phyloP scores from a whole-genome alignment of 2,797 vertebrate genomes.

The Helarctos malayanus region DNA sequence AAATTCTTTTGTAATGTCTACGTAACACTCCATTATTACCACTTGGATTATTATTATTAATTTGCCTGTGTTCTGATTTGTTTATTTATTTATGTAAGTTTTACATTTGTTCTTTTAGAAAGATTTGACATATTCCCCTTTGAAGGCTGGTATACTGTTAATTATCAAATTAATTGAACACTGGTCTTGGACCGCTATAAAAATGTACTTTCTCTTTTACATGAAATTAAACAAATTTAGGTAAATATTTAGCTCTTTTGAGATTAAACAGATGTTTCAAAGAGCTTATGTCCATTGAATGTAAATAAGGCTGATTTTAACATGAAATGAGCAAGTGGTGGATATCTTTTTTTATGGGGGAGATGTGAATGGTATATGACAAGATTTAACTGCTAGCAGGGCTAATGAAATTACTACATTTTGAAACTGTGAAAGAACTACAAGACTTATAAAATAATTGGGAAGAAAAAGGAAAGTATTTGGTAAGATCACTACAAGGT shows the following conservation, averaged over 20 bases:
- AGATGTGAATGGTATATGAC: fast-evolving
- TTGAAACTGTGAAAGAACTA: not conserved
- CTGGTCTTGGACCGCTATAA: not conserved
- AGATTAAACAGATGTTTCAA: not conserved
- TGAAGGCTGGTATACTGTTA: not conserved
- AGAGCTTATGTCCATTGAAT: not conserved
- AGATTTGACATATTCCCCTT: not conserved
- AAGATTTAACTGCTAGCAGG: not conserved
- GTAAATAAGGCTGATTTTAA: not conserved
- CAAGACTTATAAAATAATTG: not conserved
- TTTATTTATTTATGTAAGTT: not conserved
- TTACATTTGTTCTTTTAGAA: not conserved
- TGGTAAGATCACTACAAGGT: not conserved
- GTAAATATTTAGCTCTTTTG: not conserved
- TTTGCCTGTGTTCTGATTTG: not conserved
- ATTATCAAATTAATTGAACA: not conserved
- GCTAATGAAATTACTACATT: not conserved
- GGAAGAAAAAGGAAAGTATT: no score
- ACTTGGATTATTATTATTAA: not conserved
- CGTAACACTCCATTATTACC: not conserved
- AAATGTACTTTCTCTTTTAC: not conserved
- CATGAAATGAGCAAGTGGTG: not conserved
- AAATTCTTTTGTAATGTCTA: not conserved
- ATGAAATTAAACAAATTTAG: not conserved
- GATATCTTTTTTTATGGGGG: not conserved